Conservation (phyloP, 1,140 invertebrate genomes). For the Sarcophaga peregrina region DNA sequence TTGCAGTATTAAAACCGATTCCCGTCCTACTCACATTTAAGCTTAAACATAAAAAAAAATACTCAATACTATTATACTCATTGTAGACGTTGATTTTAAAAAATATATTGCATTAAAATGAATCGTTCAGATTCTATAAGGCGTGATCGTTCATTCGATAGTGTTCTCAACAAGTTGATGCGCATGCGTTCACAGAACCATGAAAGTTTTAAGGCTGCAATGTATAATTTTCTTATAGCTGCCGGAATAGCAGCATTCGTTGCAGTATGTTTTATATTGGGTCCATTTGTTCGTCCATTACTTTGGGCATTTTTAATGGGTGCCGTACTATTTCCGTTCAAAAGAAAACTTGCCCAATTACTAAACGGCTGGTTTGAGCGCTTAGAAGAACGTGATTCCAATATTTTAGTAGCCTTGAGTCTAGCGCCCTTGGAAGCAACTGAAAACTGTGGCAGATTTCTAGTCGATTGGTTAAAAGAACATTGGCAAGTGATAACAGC, state of each 20-base stretch:
- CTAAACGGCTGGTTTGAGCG: constrained; percentile 77
- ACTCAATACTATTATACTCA: neutral
- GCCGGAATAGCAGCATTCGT: constrained; percentile 83
- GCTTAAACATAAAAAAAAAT: too few relatives aligned
- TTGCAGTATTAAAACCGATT: too few relatives aligned
- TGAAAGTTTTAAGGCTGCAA: constrained; percentile 79
- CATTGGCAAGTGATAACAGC: constrained; percentile 70
- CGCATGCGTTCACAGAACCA: constrained; percentile 62
- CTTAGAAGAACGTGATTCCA: constrained; percentile 70
- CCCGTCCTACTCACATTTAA: too few relatives aligned
- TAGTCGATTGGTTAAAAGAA: constrained; percentile 72
- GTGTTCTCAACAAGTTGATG: constrained; percentile 59
- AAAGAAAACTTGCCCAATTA: constrained; percentile 74
- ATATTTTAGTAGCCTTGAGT: constrained; percentile 74
- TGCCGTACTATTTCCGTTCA: constrained; percentile 88
- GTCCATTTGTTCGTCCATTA: constrained; percentile 91
- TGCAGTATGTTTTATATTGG: constrained; percentile 76
- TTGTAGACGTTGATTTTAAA: neutral
- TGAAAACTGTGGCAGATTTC: constrained; percentile 74
- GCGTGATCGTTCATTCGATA: constrained; percentile 64
- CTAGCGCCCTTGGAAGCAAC: constrained; percentile 77
- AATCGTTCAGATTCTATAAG: constrained; percentile 62
- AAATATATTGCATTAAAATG: constrained; percentile 48
- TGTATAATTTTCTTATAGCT: constrained; percentile 86
- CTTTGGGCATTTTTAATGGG: constrained; percentile 94